Conservation (phyloP, 2,888 invertebrate species). For the Tipula unca region DNA sequence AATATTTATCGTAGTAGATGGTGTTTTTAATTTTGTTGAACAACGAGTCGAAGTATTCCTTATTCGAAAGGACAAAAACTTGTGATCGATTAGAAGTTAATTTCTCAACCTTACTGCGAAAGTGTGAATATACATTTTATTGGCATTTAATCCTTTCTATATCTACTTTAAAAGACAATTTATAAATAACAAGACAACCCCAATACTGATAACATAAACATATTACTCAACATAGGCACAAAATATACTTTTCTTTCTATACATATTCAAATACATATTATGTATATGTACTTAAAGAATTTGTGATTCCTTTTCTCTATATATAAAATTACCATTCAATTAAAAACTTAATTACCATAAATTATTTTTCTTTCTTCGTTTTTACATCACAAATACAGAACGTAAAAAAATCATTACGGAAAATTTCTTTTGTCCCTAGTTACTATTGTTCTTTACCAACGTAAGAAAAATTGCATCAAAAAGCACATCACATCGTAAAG, state of each 20-base stretch:
- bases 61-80: no score
- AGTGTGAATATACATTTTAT: background rate
- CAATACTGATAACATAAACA: background rate
- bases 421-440: background rate
- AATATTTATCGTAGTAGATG: no score
- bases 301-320: background rate
- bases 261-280: background rate
- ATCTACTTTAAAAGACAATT: background rate
- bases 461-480: background rate
- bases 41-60: no score
- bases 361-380: background rate
- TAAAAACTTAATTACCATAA: background rate
- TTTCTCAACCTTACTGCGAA: no score
- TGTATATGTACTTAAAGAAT: background rate
- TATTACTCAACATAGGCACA: background rate
- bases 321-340: background rate
- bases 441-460: background rate
- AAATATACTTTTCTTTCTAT: background rate
- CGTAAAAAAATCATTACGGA: background rate
- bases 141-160: background rate
- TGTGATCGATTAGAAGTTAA: no score
- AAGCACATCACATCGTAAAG: background rate
- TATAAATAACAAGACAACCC: background rate
- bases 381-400: background rate
- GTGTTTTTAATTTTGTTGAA: no score